Percentiles rank a stretch among this genome's conserved stretches.
Evolutionary conservation across 2,888 invertebrate genomes (phyloP).

Genomic region (Gibbula magus): DNA sequence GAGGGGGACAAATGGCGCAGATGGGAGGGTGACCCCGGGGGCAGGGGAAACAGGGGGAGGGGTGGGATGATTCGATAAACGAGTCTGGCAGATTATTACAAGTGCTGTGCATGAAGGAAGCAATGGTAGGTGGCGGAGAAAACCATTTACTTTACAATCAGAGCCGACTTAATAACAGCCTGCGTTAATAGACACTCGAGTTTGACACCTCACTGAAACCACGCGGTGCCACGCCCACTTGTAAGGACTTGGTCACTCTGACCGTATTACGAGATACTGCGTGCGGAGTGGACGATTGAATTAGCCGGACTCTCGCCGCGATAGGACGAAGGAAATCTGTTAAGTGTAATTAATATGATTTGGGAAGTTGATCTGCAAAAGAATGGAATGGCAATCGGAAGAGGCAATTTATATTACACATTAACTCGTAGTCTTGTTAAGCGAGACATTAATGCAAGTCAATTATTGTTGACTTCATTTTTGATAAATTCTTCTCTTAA

Average conservation of each 20-base stretch:
- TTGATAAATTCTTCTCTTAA: no score
- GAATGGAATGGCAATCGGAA: background rate
- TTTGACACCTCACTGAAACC: background rate
- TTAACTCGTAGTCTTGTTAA: no score
- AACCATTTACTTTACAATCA: constrained; percentile 21
- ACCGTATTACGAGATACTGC: background rate
- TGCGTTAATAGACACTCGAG: background rate
- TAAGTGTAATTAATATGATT: constrained; percentile 5
- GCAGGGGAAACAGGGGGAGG: background rate
- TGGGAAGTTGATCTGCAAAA: background rate
- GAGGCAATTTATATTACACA: background rate
- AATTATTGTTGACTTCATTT: no score
- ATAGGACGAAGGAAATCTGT: background rate
- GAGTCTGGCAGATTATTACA: background rate
- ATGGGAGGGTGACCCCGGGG: constrained; percentile 1
- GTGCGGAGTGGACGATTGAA: background rate
- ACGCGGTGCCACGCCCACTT: background rate
- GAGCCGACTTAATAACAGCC: constrained; percentile 15
- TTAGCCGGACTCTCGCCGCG: background rate
- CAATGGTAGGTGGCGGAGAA: background rate
- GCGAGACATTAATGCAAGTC: no score
- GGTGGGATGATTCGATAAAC: background rate
- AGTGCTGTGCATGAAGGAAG: background rate
- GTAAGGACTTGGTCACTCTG: background rate
- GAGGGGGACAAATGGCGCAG: background rate